Base-by-base conservation (phyloP, 1,140 invertebrate species). In the Pseudomyrmex flavicornis region DNA sequence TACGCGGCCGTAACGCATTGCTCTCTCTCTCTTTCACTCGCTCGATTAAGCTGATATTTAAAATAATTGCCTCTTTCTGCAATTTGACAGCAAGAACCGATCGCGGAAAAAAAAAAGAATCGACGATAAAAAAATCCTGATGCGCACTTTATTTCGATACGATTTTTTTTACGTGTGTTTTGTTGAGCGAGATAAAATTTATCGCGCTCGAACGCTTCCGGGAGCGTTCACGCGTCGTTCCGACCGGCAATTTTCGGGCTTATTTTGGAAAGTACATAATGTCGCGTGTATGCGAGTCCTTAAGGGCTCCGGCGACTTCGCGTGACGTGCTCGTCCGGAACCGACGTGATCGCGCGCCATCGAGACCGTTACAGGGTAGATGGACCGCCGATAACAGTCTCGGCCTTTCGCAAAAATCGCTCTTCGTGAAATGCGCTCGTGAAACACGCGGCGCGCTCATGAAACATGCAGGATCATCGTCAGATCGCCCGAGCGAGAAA, bases 281-380 rank as follows among this genome's bases (percentile, higher is more conserved):
- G 74, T 87, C 79, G 85, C 85, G 77, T 86, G 84, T n/a, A 22
- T 15, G 0, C 2, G 46, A 17, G 9, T 26, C 50, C 22, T 87
- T 77, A 77, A 52, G 46, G n/a, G 22, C 26, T 15, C 22, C 44
- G 17, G 22, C 50, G 58, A 10, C 65, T 10, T 87, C 26, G 85
- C 85, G 85, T 86, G 85, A 86, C 79, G 59, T 48, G 59, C 65
- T 56, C 59, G 79, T 73, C 85, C 77, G 79, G n/a, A 44, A 65
- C 35, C 56, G 72, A 72, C 79, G 35, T 35, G 58, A 85, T 58
- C 54, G 62, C 17, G 66, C 17, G 66, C 65, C 54, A 48, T 50
- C 54, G 68, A 5, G 70, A n/a, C 52, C n/a, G 84, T 82, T 83
- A 75, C 58, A n/a, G 56, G 62, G 35, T 50, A 65, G 59, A 87